These are phyloP conservation scores for Dasyprocta punctata DNA, from an alignment of 2,113 vertebrate species.

Conservation along the genomic window DNA sequence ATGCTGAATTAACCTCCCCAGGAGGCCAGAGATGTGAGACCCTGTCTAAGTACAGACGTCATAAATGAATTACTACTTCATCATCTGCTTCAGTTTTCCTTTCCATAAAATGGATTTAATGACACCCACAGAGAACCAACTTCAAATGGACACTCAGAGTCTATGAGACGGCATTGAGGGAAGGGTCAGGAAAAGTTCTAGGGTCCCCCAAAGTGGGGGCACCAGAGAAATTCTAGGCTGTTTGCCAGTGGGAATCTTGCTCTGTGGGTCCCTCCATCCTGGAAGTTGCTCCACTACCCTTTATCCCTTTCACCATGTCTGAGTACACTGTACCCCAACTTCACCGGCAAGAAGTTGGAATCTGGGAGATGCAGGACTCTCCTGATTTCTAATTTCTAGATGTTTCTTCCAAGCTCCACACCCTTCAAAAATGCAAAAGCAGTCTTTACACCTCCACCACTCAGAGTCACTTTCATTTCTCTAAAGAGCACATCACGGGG, in stretches of 20 bases:
- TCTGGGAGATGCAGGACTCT: background rate
- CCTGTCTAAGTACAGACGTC: background rate
- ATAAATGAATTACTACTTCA: background rate
- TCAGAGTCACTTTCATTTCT: background rate
- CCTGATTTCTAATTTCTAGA: background rate
- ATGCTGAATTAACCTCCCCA: background rate
- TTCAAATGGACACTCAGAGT: background rate
- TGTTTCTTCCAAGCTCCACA: background rate
- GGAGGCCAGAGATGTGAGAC: background rate
- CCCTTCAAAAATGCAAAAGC: background rate
- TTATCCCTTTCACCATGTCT: background rate
- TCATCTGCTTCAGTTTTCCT: too few species aligned
- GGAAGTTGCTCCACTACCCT: background rate
- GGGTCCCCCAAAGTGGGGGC: background rate
- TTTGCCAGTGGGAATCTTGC: background rate
- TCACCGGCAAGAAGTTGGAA: background rate
- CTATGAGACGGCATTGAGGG: background rate
- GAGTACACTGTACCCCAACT: background rate
- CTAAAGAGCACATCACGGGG: background rate
- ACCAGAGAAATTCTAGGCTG: background rate
- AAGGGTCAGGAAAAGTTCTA: background rate
- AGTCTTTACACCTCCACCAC: background rate
- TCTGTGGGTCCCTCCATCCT: background rate
- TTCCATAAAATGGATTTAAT: background rate
- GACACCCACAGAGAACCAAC: background rate